Percentiles rank a stretch among this genome's conserved stretches.
These are phyloP conservation scores for Stegastes partitus DNA, from an alignment of 2,113 vertebrate species.

Conservation along the genomic window DNA sequence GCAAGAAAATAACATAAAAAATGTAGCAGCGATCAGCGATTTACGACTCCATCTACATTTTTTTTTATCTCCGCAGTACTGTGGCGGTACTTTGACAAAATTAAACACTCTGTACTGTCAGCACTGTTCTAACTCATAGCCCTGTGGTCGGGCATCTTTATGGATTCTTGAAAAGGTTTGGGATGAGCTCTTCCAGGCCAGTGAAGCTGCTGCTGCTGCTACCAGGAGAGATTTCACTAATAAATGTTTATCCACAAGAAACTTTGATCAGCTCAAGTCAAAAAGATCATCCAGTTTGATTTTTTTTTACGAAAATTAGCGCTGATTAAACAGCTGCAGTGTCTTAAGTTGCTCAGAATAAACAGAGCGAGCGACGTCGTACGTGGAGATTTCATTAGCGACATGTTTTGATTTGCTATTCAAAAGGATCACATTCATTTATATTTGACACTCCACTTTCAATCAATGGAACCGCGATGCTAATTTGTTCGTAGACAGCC, in stretches of 20 bases:
- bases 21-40: slow-evolving; percentile 11
- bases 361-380: slow-evolving; percentile 45
- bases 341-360: neutral
- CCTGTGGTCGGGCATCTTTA: neutral
- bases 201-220: neutral
- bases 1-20: slow-evolving; percentile 44
- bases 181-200: neutral
- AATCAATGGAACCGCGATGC: slow-evolving; percentile 58
- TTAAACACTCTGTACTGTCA: no score
- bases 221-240: no score
- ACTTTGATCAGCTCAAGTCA: neutral
- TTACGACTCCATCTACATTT: slow-evolving; percentile 18
- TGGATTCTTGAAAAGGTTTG: neutral
- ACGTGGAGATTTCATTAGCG: slow-evolving; percentile 68
- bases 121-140: neutral
- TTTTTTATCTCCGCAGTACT: neutral
- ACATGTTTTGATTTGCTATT: slow-evolving; percentile 69
- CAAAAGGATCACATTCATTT: slow-evolving; percentile 65
- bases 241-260: neutral
- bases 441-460: slow-evolving; percentile 54
- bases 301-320: neutral
- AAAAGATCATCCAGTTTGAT: neutral
- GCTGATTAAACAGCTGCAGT: slow-evolving; percentile 6
- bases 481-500: slow-evolving; percentile 68
- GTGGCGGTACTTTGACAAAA: neutral